phyloP scores from a whole-genome alignment of 1,140 invertebrate species.

The Pollicipes pollicipes region DNA sequence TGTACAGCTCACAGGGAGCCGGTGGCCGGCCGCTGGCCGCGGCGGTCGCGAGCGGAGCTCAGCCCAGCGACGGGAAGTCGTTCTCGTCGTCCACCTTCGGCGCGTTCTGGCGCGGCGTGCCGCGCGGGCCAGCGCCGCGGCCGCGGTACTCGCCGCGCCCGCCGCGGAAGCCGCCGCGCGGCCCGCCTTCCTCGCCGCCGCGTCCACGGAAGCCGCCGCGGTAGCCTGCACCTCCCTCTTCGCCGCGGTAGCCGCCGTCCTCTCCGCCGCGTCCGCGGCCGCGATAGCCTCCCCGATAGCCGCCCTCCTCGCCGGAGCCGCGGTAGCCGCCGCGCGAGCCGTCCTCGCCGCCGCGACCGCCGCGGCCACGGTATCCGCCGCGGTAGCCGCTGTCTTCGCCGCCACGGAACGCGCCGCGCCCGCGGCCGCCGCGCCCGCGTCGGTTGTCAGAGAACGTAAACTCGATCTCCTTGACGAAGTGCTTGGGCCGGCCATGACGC shows the following conservation, averaged over 20 bases:
- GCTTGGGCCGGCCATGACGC: constrained; percentile 67
- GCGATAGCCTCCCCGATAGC: constrained; percentile 24
- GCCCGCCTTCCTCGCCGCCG: constrained; percentile 15
- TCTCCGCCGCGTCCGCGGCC: constrained; percentile 20
- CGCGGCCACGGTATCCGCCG: constrained; percentile 25
- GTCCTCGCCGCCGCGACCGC: constrained; percentile 35
- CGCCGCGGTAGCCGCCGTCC: constrained; percentile 18
- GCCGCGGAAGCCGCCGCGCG: constrained; percentile 16
- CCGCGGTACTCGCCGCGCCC: constrained; percentile 13
- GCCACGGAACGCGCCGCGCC: constrained; percentile 29
- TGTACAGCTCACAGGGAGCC: too few relatives aligned
- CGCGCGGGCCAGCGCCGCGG: constrained; percentile 19
- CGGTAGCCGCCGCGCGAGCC: constrained; percentile 27
- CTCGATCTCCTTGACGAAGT: constrained; percentile 74
- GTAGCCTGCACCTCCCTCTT: background rate
- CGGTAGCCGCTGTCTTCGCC: constrained; percentile 34
- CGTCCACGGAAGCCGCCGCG: constrained; percentile 20
- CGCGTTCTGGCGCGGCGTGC: constrained; percentile 39
- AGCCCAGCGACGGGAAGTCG: constrained; percentile 80
- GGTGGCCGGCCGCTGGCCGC: too few relatives aligned
- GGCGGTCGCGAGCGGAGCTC: too few relatives aligned
- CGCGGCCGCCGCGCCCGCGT: constrained; percentile 36
- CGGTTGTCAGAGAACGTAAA: constrained; percentile 57
- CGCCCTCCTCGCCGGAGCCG: constrained; percentile 26
- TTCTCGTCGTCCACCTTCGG: constrained; percentile 88